Evolutionary conservation across 2,113 vertebrate species (phyloP).

Genomic region (Hystrix cristata): DNA sequence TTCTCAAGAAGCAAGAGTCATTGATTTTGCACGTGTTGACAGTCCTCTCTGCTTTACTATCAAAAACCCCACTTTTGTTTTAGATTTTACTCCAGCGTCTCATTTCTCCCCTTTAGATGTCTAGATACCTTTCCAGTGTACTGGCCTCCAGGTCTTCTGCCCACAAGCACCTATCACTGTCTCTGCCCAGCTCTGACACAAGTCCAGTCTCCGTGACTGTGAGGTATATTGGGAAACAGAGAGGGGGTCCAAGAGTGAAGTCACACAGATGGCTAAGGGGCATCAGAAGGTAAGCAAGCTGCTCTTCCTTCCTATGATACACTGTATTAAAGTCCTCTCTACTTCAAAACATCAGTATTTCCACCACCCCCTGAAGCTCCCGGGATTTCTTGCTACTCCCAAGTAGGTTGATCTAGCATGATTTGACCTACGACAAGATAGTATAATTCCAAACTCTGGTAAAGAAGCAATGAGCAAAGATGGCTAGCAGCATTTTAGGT

Average conservation of each 20-base stretch:
- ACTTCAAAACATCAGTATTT: neutral
- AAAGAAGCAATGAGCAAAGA: neutral
- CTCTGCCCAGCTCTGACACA: neutral
- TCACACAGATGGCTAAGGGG: neutral
- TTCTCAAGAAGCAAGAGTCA: neutral
- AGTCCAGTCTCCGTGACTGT: neutral
- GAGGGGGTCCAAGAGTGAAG: too few relatives aligned
- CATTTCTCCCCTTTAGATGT: neutral
- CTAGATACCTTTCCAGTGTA: neutral
- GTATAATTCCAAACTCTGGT: neutral
- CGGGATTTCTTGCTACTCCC: neutral
- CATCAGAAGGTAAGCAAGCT: neutral
- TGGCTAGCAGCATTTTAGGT: neutral
- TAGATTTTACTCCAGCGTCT: neutral
- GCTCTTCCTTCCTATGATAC: neutral
- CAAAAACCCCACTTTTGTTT: neutral
- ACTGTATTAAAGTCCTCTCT: neutral
- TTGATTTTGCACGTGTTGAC: neutral
- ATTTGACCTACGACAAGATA: neutral
- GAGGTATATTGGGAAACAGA: neutral
- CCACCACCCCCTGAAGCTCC: neutral
- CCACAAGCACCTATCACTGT: neutral
- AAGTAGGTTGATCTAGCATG: neutral
- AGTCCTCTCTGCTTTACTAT: neutral
- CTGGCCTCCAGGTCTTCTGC: neutral